Evolutionary conservation across 2,797 vertebrate species (phyloP), one percentile per base, ranked within the genome.

Genomic region (Anguilla pacifica): DNA sequence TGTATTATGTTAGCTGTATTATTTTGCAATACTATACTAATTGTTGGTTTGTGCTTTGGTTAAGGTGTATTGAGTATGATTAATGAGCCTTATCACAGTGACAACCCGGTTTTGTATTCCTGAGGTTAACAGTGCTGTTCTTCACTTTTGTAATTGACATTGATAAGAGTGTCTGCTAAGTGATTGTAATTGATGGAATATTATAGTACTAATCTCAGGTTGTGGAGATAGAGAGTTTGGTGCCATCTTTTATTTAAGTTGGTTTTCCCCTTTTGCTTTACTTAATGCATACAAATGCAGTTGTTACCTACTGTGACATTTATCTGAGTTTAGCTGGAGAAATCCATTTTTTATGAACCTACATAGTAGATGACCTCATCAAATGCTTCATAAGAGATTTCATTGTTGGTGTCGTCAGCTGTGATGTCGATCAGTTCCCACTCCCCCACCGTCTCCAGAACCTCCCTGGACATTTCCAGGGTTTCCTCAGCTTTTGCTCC

Each of bases 371-470:
- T 39, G 2, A 86, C 10, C 19, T 11, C 3, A 43, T 91, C 89
- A 3, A 0, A 87, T 61, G 6, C 0, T 2, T 19, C 7, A 17
- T 51, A 13, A 10, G n/a, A 1, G 57, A 6, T 0, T 0, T 0
- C 2, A 0, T 0, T 0, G 0, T 70, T 3, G 0, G 2, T 0
- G 46, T 95, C 89, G 0, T 81, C 0, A 10, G 87, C 43, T 10
- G 88, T 92, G 85, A 97, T 95, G 0, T 94, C 91, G 19, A 96
- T 59, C 25, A 96, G 92, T 89, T 96, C 91, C 96, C 96, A 96
- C 88, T 96, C 96, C 17, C 96, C 96, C 89, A 93, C 94, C 25
- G 95, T 96, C 64, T 91, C 89, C 89, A 96, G 94, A 61, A 92
- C 90, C 0, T 1, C 0, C 72, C 92, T 90, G 39, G 96, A 95